Evolutionary conservation across 2,888 invertebrate species (phyloP), one percentile per base, ranked within the genome.

Genomic region (Pterostichus madidus): DNA sequence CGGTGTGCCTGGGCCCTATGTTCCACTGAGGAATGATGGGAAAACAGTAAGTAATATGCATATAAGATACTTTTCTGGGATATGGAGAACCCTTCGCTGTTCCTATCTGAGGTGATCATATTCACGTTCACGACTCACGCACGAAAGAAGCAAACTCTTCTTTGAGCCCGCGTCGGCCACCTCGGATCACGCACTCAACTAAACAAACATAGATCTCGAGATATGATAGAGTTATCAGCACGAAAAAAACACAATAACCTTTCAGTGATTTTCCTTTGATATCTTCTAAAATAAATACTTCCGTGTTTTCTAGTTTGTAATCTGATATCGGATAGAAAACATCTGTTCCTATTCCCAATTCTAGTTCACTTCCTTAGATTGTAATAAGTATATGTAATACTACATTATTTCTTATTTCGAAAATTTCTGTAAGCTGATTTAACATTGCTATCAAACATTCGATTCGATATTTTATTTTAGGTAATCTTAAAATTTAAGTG

Each of bases 221-320:
- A 49, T 49, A 49, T 49, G 49, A 49, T 49, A 49, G 13, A 49
- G 49, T 49, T 49, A 49, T 49, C 49, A 49, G 49, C 49, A 49
- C 49, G 49, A 49, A 49, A 49, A n/a, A 49, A 11, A 11, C n/a
- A 49, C 49, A 49, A 49, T 49, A 49, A 49, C 13, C 49, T 49
- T 13, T 49, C 49, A n/a, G 49, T 39, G 39, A 39, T n/a, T 49
- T 49, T 49, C 11, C 11, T 49, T 11, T 49, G 49, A 49, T 49
- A 49, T 49, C 49, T 49, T n/a, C n/a, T 13, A 49, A n/a, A 49
- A 49, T 11, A 49, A 49, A 49, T 13, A 11, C 49, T 49, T 49
- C 49, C 49, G 39, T 5, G 39, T 39, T 39, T 39, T 39, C 5
- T 13, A 49, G 2, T 49, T 49, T 49, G 49, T 49, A 49, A 49